Base-by-base conservation (phyloP, 2,888 invertebrate species). In the Tupiocoris notatus region DNA sequence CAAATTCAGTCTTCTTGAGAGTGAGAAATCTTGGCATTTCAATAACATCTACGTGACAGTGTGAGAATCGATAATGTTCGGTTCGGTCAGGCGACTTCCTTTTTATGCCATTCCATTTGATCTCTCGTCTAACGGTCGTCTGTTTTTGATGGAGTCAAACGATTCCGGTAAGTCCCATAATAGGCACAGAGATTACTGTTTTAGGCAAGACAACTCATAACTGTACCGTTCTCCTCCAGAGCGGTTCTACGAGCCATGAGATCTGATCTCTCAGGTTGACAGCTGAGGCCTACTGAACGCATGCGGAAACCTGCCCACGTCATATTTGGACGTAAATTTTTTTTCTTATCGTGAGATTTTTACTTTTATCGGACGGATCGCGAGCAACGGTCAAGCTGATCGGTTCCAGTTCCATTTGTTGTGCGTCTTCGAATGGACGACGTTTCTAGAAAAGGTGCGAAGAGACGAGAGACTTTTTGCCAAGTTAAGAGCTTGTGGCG, bases 181-280 rank as follows among this genome's bases (percentile, higher is more conserved):
- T 39, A 39, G 39, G 39, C 12, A 12, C 39, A 3, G 12, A 39
- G 39, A 7, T 39, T 20, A 2, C 39, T 20, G 17, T 65, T 25
- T 18, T 1, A 39, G 39, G 39, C 63, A 63, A 25, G 18, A 65
- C 18, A 39, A 65, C 65, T 65, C 65, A 65, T 65, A 65, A 65
- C 65, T 65, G 65, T 65, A 25, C 25, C 65, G n/a, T 39, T 24
- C 65, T 39, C 65, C 65, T 17, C n/a, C n/a, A n/a, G 20, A 65
- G 39, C 39, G n/a, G 63, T 24, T 23, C 54, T 7, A 2, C 57
- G 57, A 57, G 18, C 57, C n/a, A 57, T 17, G n/a, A 57, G 18
- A 61, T 12, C 39, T 12, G 12, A 39, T 12, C 39, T 39, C 12
- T 39, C 39, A 39, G 39, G 6, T 39, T 39, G 39, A 39, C 39